Evolutionary conservation across 2,797 vertebrate species (phyloP).

Genomic region (Cynodonichthys magdalenae): DNA sequence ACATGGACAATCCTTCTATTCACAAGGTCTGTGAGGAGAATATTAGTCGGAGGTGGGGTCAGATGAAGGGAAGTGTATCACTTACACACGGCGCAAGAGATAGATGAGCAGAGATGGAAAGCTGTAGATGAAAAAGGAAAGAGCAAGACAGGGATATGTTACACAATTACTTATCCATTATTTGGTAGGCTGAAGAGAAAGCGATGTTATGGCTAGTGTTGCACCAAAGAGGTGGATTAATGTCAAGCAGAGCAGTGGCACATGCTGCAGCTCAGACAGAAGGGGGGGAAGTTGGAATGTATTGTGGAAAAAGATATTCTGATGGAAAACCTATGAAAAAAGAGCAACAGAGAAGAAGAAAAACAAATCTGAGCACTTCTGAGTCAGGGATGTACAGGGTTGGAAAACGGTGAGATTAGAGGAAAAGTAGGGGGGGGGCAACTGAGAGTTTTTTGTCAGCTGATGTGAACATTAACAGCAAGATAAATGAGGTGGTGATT

Average conservation of each 20-base stretch:
- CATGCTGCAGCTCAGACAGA: conserved; percentile 44
- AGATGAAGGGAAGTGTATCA: conserved; percentile 35
- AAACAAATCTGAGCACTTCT: conserved; percentile 61
- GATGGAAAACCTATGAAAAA: conserved; percentile 70
- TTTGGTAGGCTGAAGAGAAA: conserved; percentile 40
- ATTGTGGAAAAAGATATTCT: conserved; percentile 76
- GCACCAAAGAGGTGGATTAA: conserved; percentile 48
- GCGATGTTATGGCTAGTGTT: conserved; percentile 41
- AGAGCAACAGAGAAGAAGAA: conserved; percentile 57
- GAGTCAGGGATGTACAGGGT: conserved; percentile 50
- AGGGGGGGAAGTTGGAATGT: conserved; percentile 73
- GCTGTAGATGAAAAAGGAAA: conserved; percentile 40
- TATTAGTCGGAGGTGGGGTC: conserved; percentile 10
- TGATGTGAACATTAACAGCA: too few species aligned
- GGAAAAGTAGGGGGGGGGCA: conserved; percentile 42
- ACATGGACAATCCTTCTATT: conserved; percentile 33
- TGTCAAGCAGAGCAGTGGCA: conserved; percentile 48
- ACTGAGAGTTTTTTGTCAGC: conserved; percentile 34
- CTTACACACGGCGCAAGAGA: conserved; percentile 40
- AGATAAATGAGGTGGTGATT: too few species aligned
- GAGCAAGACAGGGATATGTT: conserved; percentile 12
- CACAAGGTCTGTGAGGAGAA: conserved; percentile 41
- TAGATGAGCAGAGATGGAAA: conserved; percentile 32
- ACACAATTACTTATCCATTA: conserved; percentile 57
- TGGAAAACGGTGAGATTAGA: conserved; percentile 59